Conservation (phyloP, 2,888 invertebrate species). For the Hedya salicella region DNA sequence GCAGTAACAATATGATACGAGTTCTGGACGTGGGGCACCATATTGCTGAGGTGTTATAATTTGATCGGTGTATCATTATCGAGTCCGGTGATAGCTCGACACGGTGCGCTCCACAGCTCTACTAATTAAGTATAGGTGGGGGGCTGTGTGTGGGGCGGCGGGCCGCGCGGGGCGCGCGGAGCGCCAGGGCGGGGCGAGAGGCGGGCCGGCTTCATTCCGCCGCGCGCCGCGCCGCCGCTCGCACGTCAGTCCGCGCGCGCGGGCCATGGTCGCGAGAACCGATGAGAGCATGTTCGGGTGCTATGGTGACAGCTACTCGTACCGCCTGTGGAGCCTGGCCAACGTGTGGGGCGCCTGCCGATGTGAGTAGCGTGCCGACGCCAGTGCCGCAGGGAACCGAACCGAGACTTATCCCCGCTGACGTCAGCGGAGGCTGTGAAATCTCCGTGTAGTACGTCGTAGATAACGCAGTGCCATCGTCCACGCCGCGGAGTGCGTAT, state of each 20-base stretch:
- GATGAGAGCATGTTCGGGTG: conserved; percentile 91
- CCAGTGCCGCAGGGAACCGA: conserved; percentile 53
- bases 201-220: conserved; percentile 77
- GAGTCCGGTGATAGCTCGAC: conserved; percentile 47
- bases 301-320: conserved; percentile 90
- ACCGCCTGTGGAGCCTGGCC: conserved; percentile 91
- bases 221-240: conserved; percentile 78
- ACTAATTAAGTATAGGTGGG: conserved; percentile 80
- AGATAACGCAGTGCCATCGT: conserved; percentile 54
- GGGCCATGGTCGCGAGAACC: conserved; percentile 93
- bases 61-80: conserved; percentile 48
- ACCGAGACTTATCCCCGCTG: conserved; percentile 64
- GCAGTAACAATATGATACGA: conserved; percentile 39
- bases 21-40: not conserved
- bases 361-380: conserved; percentile 86
- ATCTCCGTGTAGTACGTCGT: conserved; percentile 66
- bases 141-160: conserved; percentile 51
- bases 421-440: conserved; percentile 71
- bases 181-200: conserved; percentile 57
- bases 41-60: conserved; percentile 54
- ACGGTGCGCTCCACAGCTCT: conserved; percentile 60
- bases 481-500: conserved; percentile 59
- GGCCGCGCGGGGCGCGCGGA: conserved; percentile 52
- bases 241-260: conserved; percentile 81
- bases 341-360: conserved; percentile 91